phyloP scores from a whole-genome alignment of 2,888 invertebrate genomes.

The Habroteleia sp. region DNA sequence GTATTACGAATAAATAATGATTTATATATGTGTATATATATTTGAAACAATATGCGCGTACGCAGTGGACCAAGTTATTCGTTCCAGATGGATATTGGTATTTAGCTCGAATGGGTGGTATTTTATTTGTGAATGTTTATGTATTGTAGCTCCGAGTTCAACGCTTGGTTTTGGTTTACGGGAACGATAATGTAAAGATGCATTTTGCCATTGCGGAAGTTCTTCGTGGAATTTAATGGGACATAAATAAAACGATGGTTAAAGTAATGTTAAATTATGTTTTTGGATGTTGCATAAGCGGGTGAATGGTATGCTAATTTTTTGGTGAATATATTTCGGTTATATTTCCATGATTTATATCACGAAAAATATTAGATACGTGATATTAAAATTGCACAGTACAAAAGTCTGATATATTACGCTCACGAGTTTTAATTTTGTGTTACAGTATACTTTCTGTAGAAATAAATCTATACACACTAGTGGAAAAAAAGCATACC shows the following conservation, averaged over 20 bases:
- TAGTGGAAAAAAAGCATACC: too few relatives aligned
- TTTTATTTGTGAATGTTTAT: slow-evolving; percentile 27
- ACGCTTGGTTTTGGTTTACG: slow-evolving; percentile 10
- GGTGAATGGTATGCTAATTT: neutral
- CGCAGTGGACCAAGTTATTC: neutral
- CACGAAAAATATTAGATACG: too few relatives aligned
- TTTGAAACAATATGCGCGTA: slow-evolving; percentile 6
- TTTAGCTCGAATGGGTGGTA: slow-evolving; percentile 8
- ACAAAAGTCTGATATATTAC: too few relatives aligned
- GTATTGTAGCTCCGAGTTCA: neutral
- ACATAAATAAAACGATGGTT: neutral
- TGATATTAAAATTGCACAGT: too few relatives aligned
- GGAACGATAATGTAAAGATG: slow-evolving; percentile 3
- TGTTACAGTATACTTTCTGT: too few relatives aligned
- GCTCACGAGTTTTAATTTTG: too few relatives aligned
- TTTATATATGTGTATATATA: slow-evolving; percentile 34
- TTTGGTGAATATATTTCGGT: neutral
- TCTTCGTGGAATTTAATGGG: neutral
- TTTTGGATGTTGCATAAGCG: neutral
- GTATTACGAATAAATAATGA: slow-evolving; percentile 48
- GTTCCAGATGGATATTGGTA: slow-evolving; percentile 10
- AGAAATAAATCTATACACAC: too few relatives aligned
- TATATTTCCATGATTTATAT: too few relatives aligned
- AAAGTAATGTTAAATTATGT: neutral
- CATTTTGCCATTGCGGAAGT: slow-evolving; percentile 22